Percentiles rank a stretch among this genome's conserved stretches.
Conservation (phyloP, 1,140 invertebrate species). For the Pseudomyrmex cubaensis region DNA sequence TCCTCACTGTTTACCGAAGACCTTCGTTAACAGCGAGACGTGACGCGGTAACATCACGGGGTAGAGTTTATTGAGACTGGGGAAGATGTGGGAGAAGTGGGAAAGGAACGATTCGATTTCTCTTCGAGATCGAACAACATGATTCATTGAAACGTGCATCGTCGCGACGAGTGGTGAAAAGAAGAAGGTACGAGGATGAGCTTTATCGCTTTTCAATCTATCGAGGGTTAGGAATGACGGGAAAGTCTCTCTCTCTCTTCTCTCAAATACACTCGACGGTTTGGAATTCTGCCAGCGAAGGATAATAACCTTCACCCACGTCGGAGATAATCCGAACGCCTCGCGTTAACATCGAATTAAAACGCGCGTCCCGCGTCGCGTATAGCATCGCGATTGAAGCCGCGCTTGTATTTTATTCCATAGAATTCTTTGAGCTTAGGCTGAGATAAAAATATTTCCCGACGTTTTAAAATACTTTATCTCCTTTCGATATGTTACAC, state of each 20-base stretch:
- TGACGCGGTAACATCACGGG: background rate
- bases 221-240: conserved; percentile 70
- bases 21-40: conserved; percentile 13
- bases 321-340: conserved; percentile 38
- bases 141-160: conserved; percentile 41
- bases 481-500: background rate
- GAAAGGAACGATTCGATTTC: conserved; percentile 25
- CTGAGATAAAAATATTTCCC: background rate
- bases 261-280: conserved; percentile 69
- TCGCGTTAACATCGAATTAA: conserved; percentile 73
- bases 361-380: conserved; percentile 26
- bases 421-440: background rate
- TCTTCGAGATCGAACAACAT: conserved; percentile 57
- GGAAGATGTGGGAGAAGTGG: conserved; percentile 1
- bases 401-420: background rate
- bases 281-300: conserved; percentile 76
- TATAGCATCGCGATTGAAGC: conserved; percentile 18
- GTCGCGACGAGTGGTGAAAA: conserved; percentile 32
- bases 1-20: background rate
- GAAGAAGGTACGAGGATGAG: conserved; percentile 57
- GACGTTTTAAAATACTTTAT: background rate
- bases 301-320: conserved; percentile 79
- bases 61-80: conserved; percentile 28
- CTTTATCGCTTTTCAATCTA: conserved; percentile 77
- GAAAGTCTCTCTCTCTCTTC: conserved; percentile 64